Evolutionary conservation across 2,113 vertebrate genomes (phyloP).

Genomic region (Phodopus roborovskii): DNA sequence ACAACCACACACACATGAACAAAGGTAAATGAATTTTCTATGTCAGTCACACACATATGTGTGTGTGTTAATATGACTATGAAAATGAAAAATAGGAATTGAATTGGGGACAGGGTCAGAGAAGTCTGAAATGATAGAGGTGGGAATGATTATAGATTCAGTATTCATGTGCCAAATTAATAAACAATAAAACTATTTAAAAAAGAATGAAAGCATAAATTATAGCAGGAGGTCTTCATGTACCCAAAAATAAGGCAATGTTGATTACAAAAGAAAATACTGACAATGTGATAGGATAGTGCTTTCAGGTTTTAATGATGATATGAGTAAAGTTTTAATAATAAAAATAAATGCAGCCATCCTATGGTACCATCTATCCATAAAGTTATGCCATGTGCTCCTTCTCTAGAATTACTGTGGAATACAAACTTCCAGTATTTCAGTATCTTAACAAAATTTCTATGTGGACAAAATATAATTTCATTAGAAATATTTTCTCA

Average conservation of each 20-base stretch:
- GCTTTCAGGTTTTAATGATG: background rate
- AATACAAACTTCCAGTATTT: slow-evolving; percentile 42
- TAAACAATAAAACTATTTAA: background rate
- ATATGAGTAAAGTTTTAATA: slow-evolving; percentile 38
- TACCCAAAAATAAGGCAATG: background rate
- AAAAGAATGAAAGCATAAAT: background rate
- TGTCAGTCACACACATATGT: background rate
- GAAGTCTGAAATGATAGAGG: background rate
- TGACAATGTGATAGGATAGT: slow-evolving; percentile 56
- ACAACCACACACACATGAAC: background rate
- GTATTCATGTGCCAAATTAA: background rate
- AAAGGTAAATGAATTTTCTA: background rate
- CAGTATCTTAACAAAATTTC: slow-evolving; percentile 10
- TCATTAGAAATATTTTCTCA: background rate
- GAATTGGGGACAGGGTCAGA: background rate
- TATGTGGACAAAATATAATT: background rate
- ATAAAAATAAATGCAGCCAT: slow-evolving; percentile 54
- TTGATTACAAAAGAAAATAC: slow-evolving; percentile 8
- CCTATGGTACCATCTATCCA: slow-evolving; percentile 46
- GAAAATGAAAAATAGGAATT: background rate
- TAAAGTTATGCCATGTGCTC: slow-evolving; percentile 24
- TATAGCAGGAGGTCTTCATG: background rate
- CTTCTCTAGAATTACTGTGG: slow-evolving; percentile 50
- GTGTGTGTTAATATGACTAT: background rate
- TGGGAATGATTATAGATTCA: background rate